Evolutionary conservation across 2,113 vertebrate species (phyloP), one percentile per base, ranked within the genome.

Genomic region (Ivindomyrus marchei): DNA sequence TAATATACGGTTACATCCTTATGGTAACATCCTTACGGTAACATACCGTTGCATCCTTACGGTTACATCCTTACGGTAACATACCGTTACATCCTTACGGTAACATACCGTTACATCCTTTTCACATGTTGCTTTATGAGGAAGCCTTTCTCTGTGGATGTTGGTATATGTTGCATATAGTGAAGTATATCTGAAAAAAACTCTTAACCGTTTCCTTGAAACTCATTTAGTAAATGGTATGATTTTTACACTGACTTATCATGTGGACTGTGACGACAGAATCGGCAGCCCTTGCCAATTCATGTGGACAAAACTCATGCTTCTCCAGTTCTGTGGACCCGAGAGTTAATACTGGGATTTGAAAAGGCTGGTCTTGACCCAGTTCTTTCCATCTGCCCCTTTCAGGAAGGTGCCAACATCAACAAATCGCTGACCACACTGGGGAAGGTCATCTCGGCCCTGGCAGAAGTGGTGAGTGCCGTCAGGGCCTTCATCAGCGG

Each of bases 361-460:
- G 9, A 27, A 62, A 66, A n/a, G n/a, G 9, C 8, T 70, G 62
- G 62, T 70, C n/a, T 70, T 70, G 62, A 70, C 5, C 49, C 19
- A 53, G 21, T 58, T 87, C 56, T 88, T 77, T 52, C 91, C 94
- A 47, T 88, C 74, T 90, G n/a, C 0, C 90, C 93, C 91, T 92
- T 74, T 42, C 94, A 99, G 98, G 98, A 99, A 93, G 98, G 98
- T 93, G 98, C 98, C 92, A 99, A 99, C 94, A 99, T 99, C 94
- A 99, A 99, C 95, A 99, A 99, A 91, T 99, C 98, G 92, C 97
- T 99, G 90, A 99, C 98, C 89, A 99, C 98, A 1, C 93, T 99
- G 95, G 98, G 98, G 93, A 99, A 99, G 95, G 98, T 99, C 90
- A 99, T 99, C 94, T 99, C 98, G 89, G 98, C 98, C 0, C 92